Percentiles rank a stretch among this genome's conserved stretches.
Conservation (phyloP, 1,140 invertebrate genomes). For the Apis dorsata region DNA sequence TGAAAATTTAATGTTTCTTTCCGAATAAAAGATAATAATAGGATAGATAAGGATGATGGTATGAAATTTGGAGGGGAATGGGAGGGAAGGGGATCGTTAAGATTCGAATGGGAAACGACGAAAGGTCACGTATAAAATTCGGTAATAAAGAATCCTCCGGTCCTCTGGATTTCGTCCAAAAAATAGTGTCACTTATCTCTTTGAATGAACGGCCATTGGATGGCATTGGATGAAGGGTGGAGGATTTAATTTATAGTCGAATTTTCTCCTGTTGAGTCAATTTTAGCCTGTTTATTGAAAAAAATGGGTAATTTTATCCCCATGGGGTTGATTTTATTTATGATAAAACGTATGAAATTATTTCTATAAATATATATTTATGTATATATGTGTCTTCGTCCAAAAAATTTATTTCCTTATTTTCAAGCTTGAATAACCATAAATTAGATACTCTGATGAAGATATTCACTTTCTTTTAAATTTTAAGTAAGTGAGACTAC, state of each 20-base stretch:
- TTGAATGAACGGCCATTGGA: neutral
- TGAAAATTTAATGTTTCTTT: too few relatives aligned
- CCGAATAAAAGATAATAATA: too few relatives aligned
- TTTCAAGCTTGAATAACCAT: too few relatives aligned
- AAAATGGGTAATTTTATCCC: neutral
- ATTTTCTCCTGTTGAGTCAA: neutral
- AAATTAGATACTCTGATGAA: too few relatives aligned
- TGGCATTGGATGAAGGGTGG: too few relatives aligned
- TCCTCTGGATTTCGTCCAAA: conserved; percentile 17
- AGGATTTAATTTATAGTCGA: neutral
- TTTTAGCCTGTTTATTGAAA: neutral
- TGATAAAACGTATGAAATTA: neutral
- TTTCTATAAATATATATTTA: too few relatives aligned
- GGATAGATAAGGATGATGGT: too few relatives aligned
- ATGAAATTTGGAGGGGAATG: neutral
- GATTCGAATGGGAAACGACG: neutral
- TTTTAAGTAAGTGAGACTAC: too few relatives aligned
- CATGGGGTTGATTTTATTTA: neutral
- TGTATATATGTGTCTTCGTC: too few relatives aligned
- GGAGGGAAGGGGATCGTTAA: neutral
- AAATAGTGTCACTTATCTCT: neutral
- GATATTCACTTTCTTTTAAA: too few relatives aligned
- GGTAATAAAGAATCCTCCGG: neutral
- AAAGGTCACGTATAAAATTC: neutral
- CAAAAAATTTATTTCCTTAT: too few relatives aligned